phyloP scores from a whole-genome alignment of 2,888 invertebrate species.

The Euplagia quadripunctaria region DNA sequence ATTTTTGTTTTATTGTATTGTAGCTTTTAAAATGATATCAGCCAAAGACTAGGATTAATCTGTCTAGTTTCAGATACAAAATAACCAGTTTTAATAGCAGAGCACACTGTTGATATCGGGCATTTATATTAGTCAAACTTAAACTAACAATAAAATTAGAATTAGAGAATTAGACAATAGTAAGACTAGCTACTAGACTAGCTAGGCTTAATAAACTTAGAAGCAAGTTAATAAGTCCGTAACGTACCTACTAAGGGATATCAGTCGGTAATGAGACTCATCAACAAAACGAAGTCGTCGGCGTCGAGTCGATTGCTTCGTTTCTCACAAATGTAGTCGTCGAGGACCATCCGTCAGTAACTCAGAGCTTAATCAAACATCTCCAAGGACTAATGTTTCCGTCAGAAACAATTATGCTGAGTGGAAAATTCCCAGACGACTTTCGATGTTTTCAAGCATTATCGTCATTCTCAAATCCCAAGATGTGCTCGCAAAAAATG shows the following conservation, averaged over 20 bases:
- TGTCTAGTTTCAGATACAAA: background rate
- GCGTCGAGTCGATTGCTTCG: conserved; percentile 37
- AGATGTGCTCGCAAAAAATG: conserved; percentile 26
- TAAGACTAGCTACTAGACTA: background rate
- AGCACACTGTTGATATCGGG: background rate
- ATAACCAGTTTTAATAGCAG: no score
- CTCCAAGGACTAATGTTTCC: conserved; percentile 54
- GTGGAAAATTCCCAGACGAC: conserved; percentile 34
- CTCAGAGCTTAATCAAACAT: conserved; percentile 57
- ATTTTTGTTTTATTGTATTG: background rate
- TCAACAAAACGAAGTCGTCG: conserved; percentile 28
- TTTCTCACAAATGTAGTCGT: conserved; percentile 40
- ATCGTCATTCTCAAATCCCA: conserved; percentile 27
- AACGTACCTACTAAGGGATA: conserved; percentile 18
- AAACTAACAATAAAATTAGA: no score
- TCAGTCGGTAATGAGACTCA: conserved; percentile 32
- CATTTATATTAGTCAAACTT: no score
- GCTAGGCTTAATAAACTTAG: background rate
- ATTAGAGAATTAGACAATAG: no score
- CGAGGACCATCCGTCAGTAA: conserved; percentile 50
- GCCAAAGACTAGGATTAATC: background rate
- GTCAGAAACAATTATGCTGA: conserved; percentile 58
- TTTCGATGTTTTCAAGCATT: conserved; percentile 33
- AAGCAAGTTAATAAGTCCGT: background rate
- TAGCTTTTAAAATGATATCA: background rate